Base-by-base conservation (phyloP, 2,113 vertebrate species). In the Stigmatopora argus region DNA sequence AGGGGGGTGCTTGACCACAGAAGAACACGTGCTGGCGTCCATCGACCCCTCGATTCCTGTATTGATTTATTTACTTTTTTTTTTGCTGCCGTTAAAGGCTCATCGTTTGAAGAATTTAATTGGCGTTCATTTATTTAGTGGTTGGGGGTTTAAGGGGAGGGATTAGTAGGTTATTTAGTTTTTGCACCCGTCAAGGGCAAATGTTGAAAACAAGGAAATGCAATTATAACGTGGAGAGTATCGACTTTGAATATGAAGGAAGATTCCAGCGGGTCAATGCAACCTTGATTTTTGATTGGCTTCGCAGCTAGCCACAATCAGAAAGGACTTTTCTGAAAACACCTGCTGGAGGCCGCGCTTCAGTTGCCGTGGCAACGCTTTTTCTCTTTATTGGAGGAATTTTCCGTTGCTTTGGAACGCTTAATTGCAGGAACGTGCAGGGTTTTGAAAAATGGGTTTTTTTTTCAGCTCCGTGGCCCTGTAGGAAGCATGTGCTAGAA, bases 341-440 rank as follows among this genome's bases (percentile, higher is more conserved):
- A 78, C 78, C 72, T 79, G 74, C 72, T 71, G 74, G 70, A 82
- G 73, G 71, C 79, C 71, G 48, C 64, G 53, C 66, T 74, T 72
- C 52, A 41, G 83, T 88, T 78, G 65, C 81, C 69, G 70, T 80
- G 83, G 83, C 62, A 75, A 79, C 81, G 62, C 73, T 74, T 71
- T 75, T 75, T 76, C 70, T 73, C 75, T 77, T 69, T 70, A 69
- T 67, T n/a, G 52, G 63, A 34, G 78, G 71, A 75, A 46, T 77
- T 81, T 65, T 53, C 21, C 23, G 21, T 53, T 23, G 51, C 19
- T 23, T 53, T 53, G 51, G 51, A 56, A 31, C 13, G 19, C 31
- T 56, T 38, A 76, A 76, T 79, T 70, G 69, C 64, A 68, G 56
- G 65, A 79, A 67, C n/a, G 21, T 0, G 34, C 17, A 35, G 65